Conservation (phyloP, 2,113 vertebrate genomes). For the Pipra filicauda region DNA sequence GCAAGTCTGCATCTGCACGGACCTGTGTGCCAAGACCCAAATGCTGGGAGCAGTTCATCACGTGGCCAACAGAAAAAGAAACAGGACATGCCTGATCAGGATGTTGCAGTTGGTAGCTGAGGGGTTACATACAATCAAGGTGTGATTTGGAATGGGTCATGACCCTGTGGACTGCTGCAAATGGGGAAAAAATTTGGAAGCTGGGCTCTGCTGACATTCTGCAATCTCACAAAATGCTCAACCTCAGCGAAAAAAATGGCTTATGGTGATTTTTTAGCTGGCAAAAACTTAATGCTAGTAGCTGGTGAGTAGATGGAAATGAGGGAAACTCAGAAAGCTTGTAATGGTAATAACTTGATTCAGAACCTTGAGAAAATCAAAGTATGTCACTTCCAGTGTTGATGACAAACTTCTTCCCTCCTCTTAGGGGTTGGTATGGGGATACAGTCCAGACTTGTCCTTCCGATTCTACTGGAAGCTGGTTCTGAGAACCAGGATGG, state of each 20-base stretch:
- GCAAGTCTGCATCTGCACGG: neutral
- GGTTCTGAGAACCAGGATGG: neutral
- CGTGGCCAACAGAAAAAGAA: rapidly evolving
- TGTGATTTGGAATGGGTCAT: neutral
- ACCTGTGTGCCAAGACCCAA: rapidly evolving
- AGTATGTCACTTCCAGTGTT: neutral
- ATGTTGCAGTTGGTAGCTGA: neutral
- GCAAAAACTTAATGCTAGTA: neutral
- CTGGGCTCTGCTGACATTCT: neutral
- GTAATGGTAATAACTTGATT: neutral
- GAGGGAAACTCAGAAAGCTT: neutral
- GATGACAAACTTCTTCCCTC: neutral
- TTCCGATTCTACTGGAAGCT: neutral
- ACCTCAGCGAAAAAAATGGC: neutral
- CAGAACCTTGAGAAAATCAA: neutral
- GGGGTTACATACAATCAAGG: neutral
- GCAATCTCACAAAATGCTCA: neutral
- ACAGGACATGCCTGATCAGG: rapidly evolving
- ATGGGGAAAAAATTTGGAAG: neutral
- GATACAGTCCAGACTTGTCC: neutral
- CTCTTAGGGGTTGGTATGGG: neutral
- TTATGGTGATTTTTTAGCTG: neutral
- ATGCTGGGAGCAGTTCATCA: neutral
- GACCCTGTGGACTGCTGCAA: neutral
- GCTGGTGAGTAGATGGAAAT: neutral